Percentiles rank a stretch among this genome's conserved stretches.
phyloP scores from a whole-genome alignment of 2,888 invertebrate species.

The Elysia crispata region DNA sequence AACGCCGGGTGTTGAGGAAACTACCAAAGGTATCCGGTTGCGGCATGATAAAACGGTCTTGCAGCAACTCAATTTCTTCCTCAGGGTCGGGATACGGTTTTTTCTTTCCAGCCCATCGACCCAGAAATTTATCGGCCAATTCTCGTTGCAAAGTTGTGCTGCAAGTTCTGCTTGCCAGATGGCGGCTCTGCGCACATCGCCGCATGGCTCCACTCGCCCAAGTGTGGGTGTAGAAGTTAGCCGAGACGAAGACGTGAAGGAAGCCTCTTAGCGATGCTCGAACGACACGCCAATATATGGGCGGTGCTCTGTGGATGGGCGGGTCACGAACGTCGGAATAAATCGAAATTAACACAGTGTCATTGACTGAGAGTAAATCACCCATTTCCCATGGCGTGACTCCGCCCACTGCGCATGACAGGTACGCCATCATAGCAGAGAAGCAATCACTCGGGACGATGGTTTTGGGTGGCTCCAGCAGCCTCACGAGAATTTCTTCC shows the following conservation, averaged over 20 bases:
- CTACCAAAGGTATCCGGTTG: slow-evolving; percentile 43
- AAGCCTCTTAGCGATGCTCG: slow-evolving; percentile 18
- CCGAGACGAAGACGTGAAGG: slow-evolving; percentile 40
- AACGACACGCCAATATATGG: slow-evolving; percentile 47
- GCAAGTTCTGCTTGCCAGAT: slow-evolving; percentile 5
- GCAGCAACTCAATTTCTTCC: slow-evolving; percentile 30
- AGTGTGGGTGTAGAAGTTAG: slow-evolving; percentile 26
- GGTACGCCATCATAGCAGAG: slow-evolving; percentile 40
- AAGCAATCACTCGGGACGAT: slow-evolving; percentile 44
- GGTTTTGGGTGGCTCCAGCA: slow-evolving; percentile 32
- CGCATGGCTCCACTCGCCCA: slow-evolving; percentile 39
- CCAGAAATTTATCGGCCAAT: slow-evolving; percentile 45
- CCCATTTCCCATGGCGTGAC: slow-evolving; percentile 47
- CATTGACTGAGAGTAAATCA: slow-evolving; percentile 48
- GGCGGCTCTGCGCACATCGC: slow-evolving; percentile 10
- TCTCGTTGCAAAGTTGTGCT: slow-evolving; percentile 25
- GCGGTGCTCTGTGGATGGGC: slow-evolving; percentile 42
- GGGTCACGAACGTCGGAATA: slow-evolving; percentile 33
- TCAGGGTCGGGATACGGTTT: slow-evolving; percentile 36
- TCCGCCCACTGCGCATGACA: slow-evolving; percentile 46
- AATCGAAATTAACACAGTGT: slow-evolving; percentile 35
- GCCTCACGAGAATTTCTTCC: slow-evolving; percentile 29
- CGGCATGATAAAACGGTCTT: slow-evolving; percentile 38
- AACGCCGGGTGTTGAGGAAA: slow-evolving; percentile 45
- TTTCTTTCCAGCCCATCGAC: slow-evolving; percentile 41